Evolutionary conservation across 2,888 invertebrate species (phyloP).

Genomic region (Thumatha senex): DNA sequence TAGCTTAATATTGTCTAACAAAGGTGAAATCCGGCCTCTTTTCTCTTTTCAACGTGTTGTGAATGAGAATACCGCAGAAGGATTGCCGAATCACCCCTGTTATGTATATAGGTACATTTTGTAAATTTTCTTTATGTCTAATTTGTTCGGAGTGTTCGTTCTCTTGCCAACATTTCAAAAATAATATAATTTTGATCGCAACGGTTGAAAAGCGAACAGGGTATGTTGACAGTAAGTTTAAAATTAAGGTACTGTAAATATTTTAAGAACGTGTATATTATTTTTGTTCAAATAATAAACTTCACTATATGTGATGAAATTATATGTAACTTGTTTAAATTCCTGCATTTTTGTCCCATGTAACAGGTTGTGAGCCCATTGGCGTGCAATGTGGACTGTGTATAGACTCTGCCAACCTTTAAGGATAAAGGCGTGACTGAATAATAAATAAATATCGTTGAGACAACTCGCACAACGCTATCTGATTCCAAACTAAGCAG

Average conservation of each 20-base stretch:
- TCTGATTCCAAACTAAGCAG: no score
- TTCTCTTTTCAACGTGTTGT: constrained; percentile 82
- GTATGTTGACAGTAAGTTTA: constrained; percentile 76
- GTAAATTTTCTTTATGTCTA: constrained; percentile 23
- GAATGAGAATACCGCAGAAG: constrained; percentile 41
- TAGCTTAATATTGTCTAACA: constrained; percentile 53
- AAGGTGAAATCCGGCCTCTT: constrained; percentile 59
- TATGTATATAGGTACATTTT: constrained; percentile 20
- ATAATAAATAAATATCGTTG: no score
- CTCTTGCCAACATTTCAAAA: constrained; percentile 62
- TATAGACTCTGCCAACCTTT: no score
- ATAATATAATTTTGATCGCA: constrained; percentile 55
- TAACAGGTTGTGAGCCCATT: no score
- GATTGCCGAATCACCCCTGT: constrained; percentile 22
- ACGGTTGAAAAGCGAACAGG: constrained; percentile 83
- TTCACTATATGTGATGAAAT: constrained; percentile 70
- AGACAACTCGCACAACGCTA: no score
- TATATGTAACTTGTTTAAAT: constrained; percentile 39
- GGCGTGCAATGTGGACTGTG: no score
- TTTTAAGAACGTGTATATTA: constrained; percentile 75
- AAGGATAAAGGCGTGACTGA: no score
- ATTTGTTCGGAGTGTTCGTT: constrained; percentile 30
- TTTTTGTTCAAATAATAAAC: constrained; percentile 82
- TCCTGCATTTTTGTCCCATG: no score
- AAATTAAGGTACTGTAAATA: constrained; percentile 78